Evolutionary conservation across 2,113 vertebrate genomes (phyloP).

Genomic region (Hippocampus comes): DNA sequence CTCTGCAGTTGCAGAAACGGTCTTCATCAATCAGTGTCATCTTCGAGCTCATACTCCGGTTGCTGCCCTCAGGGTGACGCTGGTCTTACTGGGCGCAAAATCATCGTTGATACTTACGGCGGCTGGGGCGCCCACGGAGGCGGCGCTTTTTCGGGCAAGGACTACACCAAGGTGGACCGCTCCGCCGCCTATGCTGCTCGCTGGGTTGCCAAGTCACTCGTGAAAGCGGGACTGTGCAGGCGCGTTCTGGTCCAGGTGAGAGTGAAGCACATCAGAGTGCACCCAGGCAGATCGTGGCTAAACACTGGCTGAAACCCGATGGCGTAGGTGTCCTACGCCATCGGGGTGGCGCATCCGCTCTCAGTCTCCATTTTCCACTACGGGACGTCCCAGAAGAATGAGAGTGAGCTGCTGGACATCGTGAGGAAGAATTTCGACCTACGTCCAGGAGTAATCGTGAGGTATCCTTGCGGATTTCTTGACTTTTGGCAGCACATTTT

Average conservation of each 20-base stretch:
- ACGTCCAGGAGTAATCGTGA: conserved; percentile 93
- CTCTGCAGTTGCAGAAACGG: not conserved
- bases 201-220: conserved; percentile 95
- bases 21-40: not conserved
- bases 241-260: conserved; percentile 88
- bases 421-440: conserved; percentile 96
- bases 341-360: conserved; percentile 89
- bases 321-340: conserved; percentile 86
- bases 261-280: not conserved
- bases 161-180: conserved; percentile 95
- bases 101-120: conserved; percentile 93
- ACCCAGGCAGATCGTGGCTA: not conserved
- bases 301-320: not conserved
- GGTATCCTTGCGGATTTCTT: conserved; percentile 65
- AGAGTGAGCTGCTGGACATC: conserved; percentile 86
- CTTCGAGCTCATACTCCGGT: not conserved
- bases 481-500: not conserved
- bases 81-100: conserved; percentile 91
- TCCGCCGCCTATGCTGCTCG: conserved; percentile 93
- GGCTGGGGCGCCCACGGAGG: conserved; percentile 96
- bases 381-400: conserved; percentile 88
- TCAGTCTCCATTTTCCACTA: conserved; percentile 97
- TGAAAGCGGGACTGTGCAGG: conserved; percentile 88
- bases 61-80: conserved; percentile 80
- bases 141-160: conserved; percentile 94